Evolutionary conservation across 2,113 vertebrate genomes (phyloP), one percentile per base, ranked within the genome.

Genomic region (Semnopithecus entellus): DNA sequence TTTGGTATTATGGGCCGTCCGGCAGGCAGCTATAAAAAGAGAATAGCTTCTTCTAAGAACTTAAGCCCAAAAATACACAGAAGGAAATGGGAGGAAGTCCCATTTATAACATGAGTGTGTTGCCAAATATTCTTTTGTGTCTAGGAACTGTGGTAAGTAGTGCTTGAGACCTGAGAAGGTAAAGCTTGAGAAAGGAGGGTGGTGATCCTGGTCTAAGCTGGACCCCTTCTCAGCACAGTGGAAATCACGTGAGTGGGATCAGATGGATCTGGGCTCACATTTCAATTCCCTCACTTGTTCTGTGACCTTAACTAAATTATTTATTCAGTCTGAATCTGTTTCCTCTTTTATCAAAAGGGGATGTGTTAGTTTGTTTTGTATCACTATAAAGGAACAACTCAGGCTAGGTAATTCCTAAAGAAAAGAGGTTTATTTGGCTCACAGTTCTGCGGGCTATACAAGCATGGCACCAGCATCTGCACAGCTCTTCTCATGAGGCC

Each of bases 11-110:
- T n/a, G 73, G 96, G 88, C 82, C 66, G 87, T 81, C 91, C 64
- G 45, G 88, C 89, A 92, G 35, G 59, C 85, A 79, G 91, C 94
- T 97, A 88, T 97, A 93, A 88, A 92, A 91, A 90, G 68, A 93
- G 68, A 96, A 22, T 38, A 22, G 9, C 73, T 94, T 93, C 88
- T 94, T 97, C 95, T 97, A 98, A 97, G 88, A 97, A 96, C 78
- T 80, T 75, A 95, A 93, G 81, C 91, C 84, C 72, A 87, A 95
- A 96, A 93, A 88, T 85, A 72, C 18, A 84, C 18, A n/a, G 88
- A 45, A 97, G 68, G 81, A 96, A 97, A 84, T 20, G 40, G 88
- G 50, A 97, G 68, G 81, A 96, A 97, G 81, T 88, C 61, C 20
- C 91, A 57, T 87, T 94, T 97, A 90, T 68, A 96, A 94, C 88